Percentiles rank a stretch among this genome's conserved stretches.
These are phyloP conservation scores for Albula glossodonta DNA, from an alignment of 2,113 vertebrate species.

Conservation along the genomic window DNA sequence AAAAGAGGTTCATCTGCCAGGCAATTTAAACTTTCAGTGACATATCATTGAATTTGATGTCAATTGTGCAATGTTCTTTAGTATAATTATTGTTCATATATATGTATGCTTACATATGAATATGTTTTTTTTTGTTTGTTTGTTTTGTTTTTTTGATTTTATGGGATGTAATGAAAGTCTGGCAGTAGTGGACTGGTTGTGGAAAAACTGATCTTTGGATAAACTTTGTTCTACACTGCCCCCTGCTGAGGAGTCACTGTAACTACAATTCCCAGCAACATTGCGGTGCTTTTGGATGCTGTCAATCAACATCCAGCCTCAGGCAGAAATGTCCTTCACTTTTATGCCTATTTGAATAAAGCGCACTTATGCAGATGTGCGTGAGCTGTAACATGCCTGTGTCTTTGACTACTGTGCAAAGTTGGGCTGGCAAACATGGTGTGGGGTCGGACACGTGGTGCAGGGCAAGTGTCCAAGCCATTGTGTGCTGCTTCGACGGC, in stretches of 20 bases:
- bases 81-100: background rate
- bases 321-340: background rate
- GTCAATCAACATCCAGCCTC: background rate
- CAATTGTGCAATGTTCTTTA: background rate
- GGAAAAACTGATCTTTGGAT: background rate
- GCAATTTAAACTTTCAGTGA: background rate
- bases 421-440: background rate
- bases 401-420: background rate
- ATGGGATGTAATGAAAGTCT: background rate
- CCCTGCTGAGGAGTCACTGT: background rate
- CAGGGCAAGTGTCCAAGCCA: background rate
- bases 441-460: background rate
- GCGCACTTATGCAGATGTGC: background rate
- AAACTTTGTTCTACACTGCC: background rate
- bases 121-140: no score
- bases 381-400: background rate
- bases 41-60: constrained; percentile 8
- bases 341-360: background rate
- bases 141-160: background rate
- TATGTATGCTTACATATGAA: no score
- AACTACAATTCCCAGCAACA: background rate
- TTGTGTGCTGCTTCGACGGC: background rate
- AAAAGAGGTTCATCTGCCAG: background rate
- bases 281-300: background rate
- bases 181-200: background rate